phyloP scores from a whole-genome alignment of 2,113 vertebrate genomes.

The human region GRCh38 chr7:27916001-27916500 shows the following conservation, averaged over 20 bases:
- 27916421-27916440: neutral
- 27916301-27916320: neutral
- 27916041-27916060: neutral
- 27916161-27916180: neutral
- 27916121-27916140: neutral
- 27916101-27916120: neutral
- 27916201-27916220: neutral
- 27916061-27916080: neutral
- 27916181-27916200: neutral
- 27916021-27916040: neutral
- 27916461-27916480: neutral
- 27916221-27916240: neutral
- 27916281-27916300: neutral
- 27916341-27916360: neutral
- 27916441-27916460: neutral
- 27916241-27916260: neutral
- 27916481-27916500: neutral
- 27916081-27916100: neutral
- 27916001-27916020: neutral
- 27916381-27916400: neutral
- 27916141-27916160: neutral
- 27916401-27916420: neutral
- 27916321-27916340: neutral
- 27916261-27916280: neutral
- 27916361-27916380: neutral